Conservation (phyloP, 2,888 invertebrate species). For the Platycnemis pennipes region DNA sequence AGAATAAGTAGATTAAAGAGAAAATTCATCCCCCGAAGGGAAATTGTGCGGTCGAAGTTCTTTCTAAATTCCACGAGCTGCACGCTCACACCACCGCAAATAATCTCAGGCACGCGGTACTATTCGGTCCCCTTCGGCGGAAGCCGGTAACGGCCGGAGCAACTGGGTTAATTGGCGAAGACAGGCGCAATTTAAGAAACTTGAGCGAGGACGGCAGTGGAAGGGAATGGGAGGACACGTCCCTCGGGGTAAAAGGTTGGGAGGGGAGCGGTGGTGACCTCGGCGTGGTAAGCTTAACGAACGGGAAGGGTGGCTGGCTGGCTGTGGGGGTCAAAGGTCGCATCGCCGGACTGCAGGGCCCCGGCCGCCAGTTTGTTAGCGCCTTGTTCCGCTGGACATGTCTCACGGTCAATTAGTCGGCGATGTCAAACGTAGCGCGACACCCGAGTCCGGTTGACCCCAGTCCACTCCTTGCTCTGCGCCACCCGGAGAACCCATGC, state of each 20-base stretch:
- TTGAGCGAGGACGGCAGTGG: neutral
- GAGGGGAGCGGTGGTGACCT: neutral
- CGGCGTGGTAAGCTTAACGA: neutral
- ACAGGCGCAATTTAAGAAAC: conserved; percentile 31
- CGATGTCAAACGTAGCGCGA: conserved; percentile 46
- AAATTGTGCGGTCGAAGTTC: no score
- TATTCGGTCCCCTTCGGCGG: neutral
- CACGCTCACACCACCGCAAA: no score
- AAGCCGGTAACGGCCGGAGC: neutral
- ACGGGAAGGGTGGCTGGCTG: neutral
- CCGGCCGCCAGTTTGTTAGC: conserved; percentile 44
- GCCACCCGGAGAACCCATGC: neutral
- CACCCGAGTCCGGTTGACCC: neutral
- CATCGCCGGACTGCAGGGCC: neutral
- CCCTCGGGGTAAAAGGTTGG: neutral
- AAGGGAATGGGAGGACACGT: neutral
- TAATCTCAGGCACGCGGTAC: neutral
- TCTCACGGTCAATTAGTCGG: conserved; percentile 56
- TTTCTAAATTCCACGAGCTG: no score
- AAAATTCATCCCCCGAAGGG: no score
- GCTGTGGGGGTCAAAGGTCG: neutral
- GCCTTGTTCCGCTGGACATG: conserved; percentile 55
- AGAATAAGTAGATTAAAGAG: no score
- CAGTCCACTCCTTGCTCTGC: no score
- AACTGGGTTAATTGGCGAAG: conserved; percentile 32